Evolutionary conservation across 2,888 invertebrate species (phyloP).

Genomic region (Hypselothyrea guttata): DNA sequence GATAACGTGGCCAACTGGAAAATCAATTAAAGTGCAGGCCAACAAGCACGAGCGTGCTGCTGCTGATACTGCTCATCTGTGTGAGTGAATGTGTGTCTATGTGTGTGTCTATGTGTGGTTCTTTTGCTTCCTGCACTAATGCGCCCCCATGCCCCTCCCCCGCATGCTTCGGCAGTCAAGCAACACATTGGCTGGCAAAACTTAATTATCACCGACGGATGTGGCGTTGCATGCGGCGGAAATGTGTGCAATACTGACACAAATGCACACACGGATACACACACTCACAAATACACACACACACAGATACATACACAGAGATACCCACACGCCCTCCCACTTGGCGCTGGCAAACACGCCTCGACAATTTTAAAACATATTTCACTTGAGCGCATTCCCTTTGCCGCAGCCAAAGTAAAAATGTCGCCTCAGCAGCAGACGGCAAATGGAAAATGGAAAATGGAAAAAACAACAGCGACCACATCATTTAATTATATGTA

Average conservation of each 20-base stretch:
- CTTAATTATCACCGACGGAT: conserved; percentile 74
- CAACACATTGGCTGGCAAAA: conserved; percentile 39
- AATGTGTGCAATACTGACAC: conserved; percentile 28
- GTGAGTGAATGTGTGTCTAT: conserved; percentile 34
- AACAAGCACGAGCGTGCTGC: conserved; percentile 23
- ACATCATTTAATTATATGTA: conserved; percentile 41
- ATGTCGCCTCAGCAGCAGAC: conserved; percentile 15
- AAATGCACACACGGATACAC: conserved; percentile 17
- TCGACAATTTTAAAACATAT: conserved; percentile 74
- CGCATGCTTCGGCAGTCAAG: background rate
- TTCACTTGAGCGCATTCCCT: conserved; percentile 57
- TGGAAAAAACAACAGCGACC: conserved; percentile 35
- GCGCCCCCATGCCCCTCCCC: background rate
- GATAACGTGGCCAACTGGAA: conserved; percentile 74
- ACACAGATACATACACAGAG: background rate
- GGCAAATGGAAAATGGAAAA: conserved; percentile 18
- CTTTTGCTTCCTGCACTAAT: background rate
- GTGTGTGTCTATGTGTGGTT: conserved; percentile 8
- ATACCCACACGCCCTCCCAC: conserved; percentile 27
- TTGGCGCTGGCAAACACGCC: conserved; percentile 65
- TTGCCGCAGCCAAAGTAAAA: conserved; percentile 23
- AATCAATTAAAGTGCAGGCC: conserved; percentile 68
- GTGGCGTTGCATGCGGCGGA: conserved; percentile 70
- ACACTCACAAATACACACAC: background rate
- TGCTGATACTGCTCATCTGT: conserved; percentile 9